Base-by-base conservation (phyloP, 1,140 invertebrate species). In the Samia ricini region DNA sequence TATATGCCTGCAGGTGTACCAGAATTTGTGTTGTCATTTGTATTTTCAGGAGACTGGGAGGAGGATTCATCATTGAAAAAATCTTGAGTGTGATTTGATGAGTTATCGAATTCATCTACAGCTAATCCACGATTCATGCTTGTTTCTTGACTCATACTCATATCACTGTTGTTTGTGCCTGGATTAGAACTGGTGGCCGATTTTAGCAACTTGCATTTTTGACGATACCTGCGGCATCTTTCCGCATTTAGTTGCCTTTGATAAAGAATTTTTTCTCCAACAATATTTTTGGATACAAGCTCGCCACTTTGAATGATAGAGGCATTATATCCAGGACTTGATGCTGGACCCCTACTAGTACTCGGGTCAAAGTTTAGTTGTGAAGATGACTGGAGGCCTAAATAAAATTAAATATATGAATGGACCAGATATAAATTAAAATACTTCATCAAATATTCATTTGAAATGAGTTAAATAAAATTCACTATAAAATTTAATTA, bases 401-500 rank as follows among this genome's bases (percentile, higher is more conserved):
- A 58, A 62, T 62, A 55, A 66, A 66, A 66, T 62, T 50, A 66
- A 66, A 66, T 62, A 62, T 66, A 62, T 66, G 48, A 66, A 66
- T 66, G 55, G 58, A 66, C 55, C 50, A 24, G 23, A 62, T 58
- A 59, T 62, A 62, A 58, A 49, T 66, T 24, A 61, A 61, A 61
- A 65, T 22, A 57, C 12, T 56, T 48, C 20, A 56, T 29, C 10
- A 24, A 56, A 56, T 56, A 26, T 56, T 56, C 29, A 58, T 33
- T 42, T 18, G n/a, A 58, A 42, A 42, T 6, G 20, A 58, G 29
- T 58, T 58, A 36, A 36, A 42, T 42, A 20, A 36, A 36, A 58
- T 36, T 58, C 29, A 18, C 26, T 58, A 58, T 58, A 58, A 65
- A 61, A n/a, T 60, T 49, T 56, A 20, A 29, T 56, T 65, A 48